Conservation (phyloP, 2,797 vertebrate species). For the Smutsia temminckii region DNA sequence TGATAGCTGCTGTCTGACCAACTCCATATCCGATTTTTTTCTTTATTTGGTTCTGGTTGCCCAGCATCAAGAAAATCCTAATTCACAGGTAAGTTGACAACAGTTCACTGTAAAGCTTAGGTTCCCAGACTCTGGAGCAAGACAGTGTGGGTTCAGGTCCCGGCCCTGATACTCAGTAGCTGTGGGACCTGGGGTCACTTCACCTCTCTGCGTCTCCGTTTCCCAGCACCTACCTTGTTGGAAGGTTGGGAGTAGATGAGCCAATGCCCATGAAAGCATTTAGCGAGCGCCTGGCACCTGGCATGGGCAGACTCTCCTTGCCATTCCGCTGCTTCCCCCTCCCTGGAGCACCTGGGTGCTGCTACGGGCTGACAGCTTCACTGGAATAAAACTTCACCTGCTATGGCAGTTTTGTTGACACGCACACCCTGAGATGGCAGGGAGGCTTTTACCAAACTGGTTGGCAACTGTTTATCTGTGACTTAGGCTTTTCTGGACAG, state of each 20-base stretch:
- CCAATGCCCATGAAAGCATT: neutral
- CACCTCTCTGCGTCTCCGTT: neutral
- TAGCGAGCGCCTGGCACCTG: neutral
- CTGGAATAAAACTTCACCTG: fast-evolving
- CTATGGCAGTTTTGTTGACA: neutral
- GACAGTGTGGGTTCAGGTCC: neutral
- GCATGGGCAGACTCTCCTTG: neutral
- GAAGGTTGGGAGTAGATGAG: too few relatives aligned
- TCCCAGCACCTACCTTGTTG: fast-evolving
- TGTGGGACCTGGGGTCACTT: neutral
- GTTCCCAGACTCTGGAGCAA: neutral
- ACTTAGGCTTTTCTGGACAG: neutral
- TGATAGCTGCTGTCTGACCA: neutral
- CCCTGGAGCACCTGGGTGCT: neutral
- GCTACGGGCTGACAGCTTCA: neutral
- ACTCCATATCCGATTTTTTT: neutral
- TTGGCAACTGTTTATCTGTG: neutral
- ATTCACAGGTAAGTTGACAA: neutral
- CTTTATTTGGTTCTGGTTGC: neutral
- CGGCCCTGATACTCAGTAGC: neutral
- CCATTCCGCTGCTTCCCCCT: neutral
- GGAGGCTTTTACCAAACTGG: neutral
- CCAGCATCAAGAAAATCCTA: neutral
- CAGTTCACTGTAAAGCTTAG: neutral
- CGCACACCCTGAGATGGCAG: neutral